Evolutionary conservation across 2,888 invertebrate species (phyloP).

Genomic region (Geotrupes spiniger): DNA sequence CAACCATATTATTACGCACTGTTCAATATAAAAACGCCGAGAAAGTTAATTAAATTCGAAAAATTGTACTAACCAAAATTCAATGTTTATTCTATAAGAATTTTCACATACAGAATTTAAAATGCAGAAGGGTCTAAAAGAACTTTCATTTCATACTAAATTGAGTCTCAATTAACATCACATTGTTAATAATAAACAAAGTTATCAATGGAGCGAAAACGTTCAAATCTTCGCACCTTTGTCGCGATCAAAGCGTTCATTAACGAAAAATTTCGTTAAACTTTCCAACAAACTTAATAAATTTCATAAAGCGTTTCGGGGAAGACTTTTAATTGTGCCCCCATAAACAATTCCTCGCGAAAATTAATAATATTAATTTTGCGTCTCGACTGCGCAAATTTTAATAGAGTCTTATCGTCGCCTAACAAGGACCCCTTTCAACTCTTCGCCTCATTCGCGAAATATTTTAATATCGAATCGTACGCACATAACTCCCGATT

Average conservation of each 20-base stretch:
- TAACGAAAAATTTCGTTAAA: background rate
- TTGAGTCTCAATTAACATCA: no score
- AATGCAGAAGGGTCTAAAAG: no score
- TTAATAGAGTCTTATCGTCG: constrained; percentile 13
- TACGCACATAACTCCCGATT: constrained; percentile 1
- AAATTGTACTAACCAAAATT: no score
- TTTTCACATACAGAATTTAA: no score
- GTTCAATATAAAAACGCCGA: no score
- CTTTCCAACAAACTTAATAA: constrained; percentile 12
- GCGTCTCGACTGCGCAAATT: constrained; percentile 12
- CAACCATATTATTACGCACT: no score
- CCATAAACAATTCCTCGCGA: constrained; percentile 13
- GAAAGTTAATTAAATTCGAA: no score
- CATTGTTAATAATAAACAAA: no score
- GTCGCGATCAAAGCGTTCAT: background rate
- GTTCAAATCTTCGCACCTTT: background rate
- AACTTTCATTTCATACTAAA: no score
- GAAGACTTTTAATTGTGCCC: constrained; percentile 14
- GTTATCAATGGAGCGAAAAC: no score
- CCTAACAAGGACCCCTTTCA: constrained; percentile 5
- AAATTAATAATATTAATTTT: constrained; percentile 19
- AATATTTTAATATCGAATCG: constrained; percentile 6
- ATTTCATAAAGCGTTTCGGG: constrained; percentile 7
- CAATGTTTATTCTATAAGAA: no score
- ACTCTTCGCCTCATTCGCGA: constrained; percentile 1